Evolutionary conservation across 2,113 vertebrate species (phyloP).

Genomic region (Python bivittatus): DNA sequence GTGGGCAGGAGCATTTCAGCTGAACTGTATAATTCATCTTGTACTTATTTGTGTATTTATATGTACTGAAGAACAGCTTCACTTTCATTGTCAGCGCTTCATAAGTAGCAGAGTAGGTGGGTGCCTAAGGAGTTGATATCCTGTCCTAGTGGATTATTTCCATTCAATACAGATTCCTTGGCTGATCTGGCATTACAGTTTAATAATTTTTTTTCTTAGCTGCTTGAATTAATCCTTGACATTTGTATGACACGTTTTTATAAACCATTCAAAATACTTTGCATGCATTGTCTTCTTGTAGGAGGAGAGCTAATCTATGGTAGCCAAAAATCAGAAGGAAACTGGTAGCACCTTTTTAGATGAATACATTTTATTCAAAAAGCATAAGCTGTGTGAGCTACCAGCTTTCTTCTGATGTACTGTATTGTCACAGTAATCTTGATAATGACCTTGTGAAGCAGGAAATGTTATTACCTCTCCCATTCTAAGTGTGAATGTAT

Average conservation of each 20-base stretch:
- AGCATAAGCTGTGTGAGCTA: not conserved
- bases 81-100: slow-evolving; percentile 31
- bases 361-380: not conserved
- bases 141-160: not conserved
- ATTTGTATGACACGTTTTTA: not conserved
- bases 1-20: slow-evolving; percentile 41
- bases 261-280: not conserved
- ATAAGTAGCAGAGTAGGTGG: slow-evolving; percentile 15
- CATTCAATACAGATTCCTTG: not conserved
- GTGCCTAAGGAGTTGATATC: not conserved
- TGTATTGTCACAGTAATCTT: not conserved
- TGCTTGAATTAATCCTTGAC: not conserved
- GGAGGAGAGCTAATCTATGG: not conserved
- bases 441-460: not conserved
- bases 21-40: slow-evolving; percentile 23
- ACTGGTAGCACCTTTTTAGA: not conserved
- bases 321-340: not conserved
- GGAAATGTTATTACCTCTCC: not conserved
- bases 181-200: not conserved
- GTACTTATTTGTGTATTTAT: not conserved
- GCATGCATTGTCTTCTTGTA: not conserved
- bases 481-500: not conserved
- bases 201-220: not conserved
- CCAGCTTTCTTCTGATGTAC: not conserved
- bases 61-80: slow-evolving; percentile 32